phyloP scores from a whole-genome alignment of 2,113 vertebrate genomes.

The Otis tarda region DNA sequence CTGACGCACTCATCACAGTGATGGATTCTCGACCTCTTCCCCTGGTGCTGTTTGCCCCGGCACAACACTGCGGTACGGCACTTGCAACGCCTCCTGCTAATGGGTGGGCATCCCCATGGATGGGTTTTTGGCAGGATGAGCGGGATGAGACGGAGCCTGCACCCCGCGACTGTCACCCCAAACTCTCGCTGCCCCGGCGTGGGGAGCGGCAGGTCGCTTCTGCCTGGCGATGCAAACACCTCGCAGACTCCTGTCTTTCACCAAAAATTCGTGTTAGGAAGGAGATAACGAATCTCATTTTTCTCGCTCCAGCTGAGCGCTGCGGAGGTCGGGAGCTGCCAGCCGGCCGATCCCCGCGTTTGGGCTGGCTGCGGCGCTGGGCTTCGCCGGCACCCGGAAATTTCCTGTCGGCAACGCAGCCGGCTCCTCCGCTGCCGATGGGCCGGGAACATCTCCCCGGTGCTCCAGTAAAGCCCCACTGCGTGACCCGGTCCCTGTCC shows the following conservation, averaged over 20 bases:
- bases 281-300: neutral
- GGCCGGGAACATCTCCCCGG: neutral
- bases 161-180: neutral
- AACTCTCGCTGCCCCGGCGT: rapidly evolving
- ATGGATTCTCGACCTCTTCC: neutral
- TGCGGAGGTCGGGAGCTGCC: neutral
- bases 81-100: neutral
- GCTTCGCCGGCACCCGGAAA: neutral
- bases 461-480: neutral
- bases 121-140: neutral
- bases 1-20: rapidly evolving
- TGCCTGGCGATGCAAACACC: neutral
- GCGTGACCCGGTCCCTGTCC: rapidly evolving
- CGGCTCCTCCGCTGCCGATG: neutral
- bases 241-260: neutral
- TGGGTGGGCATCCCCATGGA: rapidly evolving
- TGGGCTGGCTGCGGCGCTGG: neutral
- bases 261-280: neutral
- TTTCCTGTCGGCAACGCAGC: neutral
- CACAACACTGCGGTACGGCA: rapidly evolving
- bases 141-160: neutral
- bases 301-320: neutral
- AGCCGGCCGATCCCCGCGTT: neutral
- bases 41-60: rapidly evolving
- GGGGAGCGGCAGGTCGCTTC: neutral